These are phyloP conservation scores for Zosterops japonicus DNA, from an alignment of 2,113 vertebrate genomes.

Conservation along the genomic window DNA sequence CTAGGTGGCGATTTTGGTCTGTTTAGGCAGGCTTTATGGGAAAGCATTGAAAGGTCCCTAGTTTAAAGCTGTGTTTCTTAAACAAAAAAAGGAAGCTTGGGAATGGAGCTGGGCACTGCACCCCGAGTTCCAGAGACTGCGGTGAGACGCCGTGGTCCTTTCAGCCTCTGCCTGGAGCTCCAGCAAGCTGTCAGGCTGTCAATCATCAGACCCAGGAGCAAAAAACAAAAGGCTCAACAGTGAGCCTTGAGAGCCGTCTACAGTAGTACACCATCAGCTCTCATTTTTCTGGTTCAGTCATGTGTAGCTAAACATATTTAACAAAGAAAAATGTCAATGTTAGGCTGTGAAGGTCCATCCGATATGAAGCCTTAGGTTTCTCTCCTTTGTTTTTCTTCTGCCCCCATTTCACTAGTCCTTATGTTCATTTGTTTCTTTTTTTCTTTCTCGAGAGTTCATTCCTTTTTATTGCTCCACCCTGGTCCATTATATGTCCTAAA, in stretches of 20 bases:
- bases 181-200: not conserved
- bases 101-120: rapidly evolving
- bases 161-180: not conserved
- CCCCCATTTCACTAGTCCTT: not conserved
- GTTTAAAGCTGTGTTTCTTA: not conserved
- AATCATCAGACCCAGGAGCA: not conserved
- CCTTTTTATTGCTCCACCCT: not conserved
- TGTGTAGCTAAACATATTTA: not conserved
- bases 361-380: not conserved
- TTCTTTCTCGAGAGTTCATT: not conserved
- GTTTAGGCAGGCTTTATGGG: not conserved
- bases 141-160: rapidly evolving
- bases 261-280: not conserved
- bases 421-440: not conserved
- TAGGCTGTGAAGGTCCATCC: not conserved
- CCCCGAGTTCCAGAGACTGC: not conserved
- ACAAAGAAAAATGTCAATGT: not conserved
- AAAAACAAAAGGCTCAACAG: not conserved
- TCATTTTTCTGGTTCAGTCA: not conserved
- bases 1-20: constrained; percentile 59
- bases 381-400: not conserved
- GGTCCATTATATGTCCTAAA: not conserved
- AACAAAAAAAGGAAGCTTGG: not conserved
- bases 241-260: not conserved
- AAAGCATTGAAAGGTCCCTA: not conserved